These are phyloP conservation scores for Rugalucina vietnamica DNA, from an alignment of 2,888 invertebrate species.

Conservation along the genomic window DNA sequence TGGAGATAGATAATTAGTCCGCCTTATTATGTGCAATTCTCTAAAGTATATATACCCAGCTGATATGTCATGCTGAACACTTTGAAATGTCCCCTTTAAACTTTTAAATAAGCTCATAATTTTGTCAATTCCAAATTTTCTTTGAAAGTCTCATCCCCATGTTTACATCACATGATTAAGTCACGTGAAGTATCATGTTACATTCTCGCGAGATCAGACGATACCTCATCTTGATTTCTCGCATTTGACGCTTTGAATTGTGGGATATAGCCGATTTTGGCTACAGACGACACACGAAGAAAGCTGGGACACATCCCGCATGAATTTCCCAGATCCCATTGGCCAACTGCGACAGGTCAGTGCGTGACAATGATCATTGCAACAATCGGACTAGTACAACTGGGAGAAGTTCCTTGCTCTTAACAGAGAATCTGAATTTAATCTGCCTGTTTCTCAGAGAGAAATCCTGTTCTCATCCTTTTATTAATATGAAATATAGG, in stretches of 20 bases:
- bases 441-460: too few relatives aligned
- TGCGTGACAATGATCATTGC: too few relatives aligned
- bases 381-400: too few relatives aligned
- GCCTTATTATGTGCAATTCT: too few relatives aligned
- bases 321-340: neutral
- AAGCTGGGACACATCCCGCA: neutral
- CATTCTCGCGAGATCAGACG: neutral
- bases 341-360: neutral
- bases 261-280: neutral
- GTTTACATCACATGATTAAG: conserved; percentile 38
- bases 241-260: neutral
- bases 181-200: neutral
- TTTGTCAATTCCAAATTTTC: neutral
- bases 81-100: conserved; percentile 73
- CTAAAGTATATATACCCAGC: conserved; percentile 65
- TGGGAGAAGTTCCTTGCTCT: too few relatives aligned
- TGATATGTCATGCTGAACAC: conserved; percentile 72
- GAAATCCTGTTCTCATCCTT: too few relatives aligned
- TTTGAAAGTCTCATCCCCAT: conserved; percentile 7
- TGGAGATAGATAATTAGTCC: too few relatives aligned
- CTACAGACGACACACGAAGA: neutral
- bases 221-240: neutral
- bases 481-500: too few relatives aligned
- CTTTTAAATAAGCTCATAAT: conserved; percentile 75
- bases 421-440: too few relatives aligned